Percentiles rank a stretch among this genome's conserved stretches.
phyloP scores from a whole-genome alignment of 2,797 vertebrate species.

The Lutjanus argentimaculatus region DNA sequence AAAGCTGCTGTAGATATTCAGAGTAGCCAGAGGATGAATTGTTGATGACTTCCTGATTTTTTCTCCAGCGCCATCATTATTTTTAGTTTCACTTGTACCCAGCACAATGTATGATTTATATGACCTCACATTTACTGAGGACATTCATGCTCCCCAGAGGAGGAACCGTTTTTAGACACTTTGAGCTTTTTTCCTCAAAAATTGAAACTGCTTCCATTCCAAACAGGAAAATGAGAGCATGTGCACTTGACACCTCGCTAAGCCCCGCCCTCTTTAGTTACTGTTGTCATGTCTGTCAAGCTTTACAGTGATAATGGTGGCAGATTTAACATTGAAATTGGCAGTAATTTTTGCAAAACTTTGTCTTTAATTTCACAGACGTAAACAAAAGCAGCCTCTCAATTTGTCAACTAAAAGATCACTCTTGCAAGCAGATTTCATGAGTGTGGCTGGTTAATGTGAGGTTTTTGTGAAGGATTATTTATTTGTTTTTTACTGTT shows the following conservation, averaged over 20 bases:
- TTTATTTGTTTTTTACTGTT: too few relatives aligned
- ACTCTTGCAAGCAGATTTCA: too few relatives aligned
- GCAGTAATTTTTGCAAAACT: too few relatives aligned
- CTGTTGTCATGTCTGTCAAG: too few relatives aligned
- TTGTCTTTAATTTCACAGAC: too few relatives aligned
- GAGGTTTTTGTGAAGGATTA: too few relatives aligned
- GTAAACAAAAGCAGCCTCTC: too few relatives aligned
- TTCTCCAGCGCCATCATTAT: neutral
- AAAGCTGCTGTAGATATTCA: slow-evolving; percentile 13
- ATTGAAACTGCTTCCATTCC: neutral
- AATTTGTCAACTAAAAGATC: too few relatives aligned
- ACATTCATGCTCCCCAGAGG: neutral
- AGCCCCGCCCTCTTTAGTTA: too few relatives aligned
- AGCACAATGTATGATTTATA: neutral
- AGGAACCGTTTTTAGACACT: neutral
- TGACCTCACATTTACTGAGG: neutral
- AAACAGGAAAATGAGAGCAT: neutral
- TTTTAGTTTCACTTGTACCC: neutral
- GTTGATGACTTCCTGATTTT: slow-evolving; percentile 16
- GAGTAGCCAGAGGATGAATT: slow-evolving; percentile 9
- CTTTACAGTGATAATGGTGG: too few relatives aligned
- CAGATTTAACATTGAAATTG: too few relatives aligned
- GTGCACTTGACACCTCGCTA: neutral
- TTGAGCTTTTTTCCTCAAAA: neutral
- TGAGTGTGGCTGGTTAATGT: too few relatives aligned